Percentiles rank a stretch among this genome's conserved stretches.
Conservation (phyloP, 2,113 vertebrate species). For the Hemicordylus capensis region DNA sequence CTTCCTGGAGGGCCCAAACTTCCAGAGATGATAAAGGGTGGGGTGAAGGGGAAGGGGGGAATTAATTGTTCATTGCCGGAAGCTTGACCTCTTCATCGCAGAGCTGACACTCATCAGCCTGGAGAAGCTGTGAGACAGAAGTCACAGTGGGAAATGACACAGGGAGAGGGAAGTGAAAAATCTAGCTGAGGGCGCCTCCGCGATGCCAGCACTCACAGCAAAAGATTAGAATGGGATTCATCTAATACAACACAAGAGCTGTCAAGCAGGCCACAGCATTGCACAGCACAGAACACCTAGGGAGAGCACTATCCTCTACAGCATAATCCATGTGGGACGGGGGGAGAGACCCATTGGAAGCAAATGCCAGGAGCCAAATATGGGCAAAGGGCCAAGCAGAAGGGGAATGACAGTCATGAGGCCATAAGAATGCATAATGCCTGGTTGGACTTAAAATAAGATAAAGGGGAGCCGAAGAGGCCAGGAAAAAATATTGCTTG, state of each 20-base stretch:
- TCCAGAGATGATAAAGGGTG: not conserved
- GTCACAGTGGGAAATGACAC: not conserved
- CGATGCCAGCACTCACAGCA: not conserved
- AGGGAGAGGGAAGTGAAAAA: slow-evolving; percentile 20
- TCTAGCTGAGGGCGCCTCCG: not conserved
- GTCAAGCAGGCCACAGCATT: not conserved
- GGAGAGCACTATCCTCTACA: too few species aligned
- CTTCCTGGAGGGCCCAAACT: slow-evolving; percentile 4
- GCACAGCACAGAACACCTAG: not conserved
- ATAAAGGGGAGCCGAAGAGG: not conserved
- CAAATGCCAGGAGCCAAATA: not conserved
- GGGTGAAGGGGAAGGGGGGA: not conserved
- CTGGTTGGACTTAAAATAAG: not conserved
- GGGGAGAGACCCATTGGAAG: not conserved
- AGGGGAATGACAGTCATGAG: not conserved
- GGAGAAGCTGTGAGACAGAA: slow-evolving; percentile 6
- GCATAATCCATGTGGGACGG: not conserved
- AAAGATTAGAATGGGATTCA: not conserved
- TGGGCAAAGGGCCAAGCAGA: not conserved
- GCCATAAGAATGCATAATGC: not conserved
- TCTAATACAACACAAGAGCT: not conserved
- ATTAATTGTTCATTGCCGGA: slow-evolving; percentile 12
- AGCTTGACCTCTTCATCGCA: slow-evolving; percentile 9
- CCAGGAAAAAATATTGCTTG: too few species aligned
- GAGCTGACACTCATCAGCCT: slow-evolving; percentile 11